Percentiles rank a stretch among this genome's conserved stretches.
These are phyloP conservation scores for Trachelus troglodyta DNA, from an alignment of 2,888 invertebrate species.

Conservation along the genomic window DNA sequence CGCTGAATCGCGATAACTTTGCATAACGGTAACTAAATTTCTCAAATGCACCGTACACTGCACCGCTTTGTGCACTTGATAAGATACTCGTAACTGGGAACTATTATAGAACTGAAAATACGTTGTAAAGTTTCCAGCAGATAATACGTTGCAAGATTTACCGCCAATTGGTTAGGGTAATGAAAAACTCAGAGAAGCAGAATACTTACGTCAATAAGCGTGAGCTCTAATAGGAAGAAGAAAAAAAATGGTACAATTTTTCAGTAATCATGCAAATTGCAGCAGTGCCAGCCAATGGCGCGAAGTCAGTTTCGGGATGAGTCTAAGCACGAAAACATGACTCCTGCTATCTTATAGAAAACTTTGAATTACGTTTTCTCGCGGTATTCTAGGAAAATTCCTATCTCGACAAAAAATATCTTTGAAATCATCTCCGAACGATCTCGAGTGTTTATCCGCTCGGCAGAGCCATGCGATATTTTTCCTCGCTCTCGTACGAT, in stretches of 20 bases:
- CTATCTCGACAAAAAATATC: not conserved
- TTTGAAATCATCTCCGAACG: not conserved
- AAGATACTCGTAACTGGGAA: not conserved
- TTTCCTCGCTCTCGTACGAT: slow-evolving; percentile 22
- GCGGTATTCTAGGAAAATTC: not conserved
- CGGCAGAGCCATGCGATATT: not conserved
- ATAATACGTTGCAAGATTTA: not conserved
- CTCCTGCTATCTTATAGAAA: not conserved
- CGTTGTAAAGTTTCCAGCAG: not conserved
- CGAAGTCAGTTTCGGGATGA: not conserved
- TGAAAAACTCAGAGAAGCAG: not conserved
- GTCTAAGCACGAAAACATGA: not conserved
- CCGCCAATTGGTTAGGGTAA: not conserved
- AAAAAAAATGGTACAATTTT: not conserved
- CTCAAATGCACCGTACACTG: too few relatives aligned
- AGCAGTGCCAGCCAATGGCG: not conserved
- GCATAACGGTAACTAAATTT: too few relatives aligned
- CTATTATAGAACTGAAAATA: not conserved
- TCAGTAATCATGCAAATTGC: not conserved
- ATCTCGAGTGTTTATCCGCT: not conserved
- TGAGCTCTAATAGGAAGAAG: not conserved
- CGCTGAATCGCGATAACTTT: not conserved
- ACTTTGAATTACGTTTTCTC: not conserved
- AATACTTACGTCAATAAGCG: not conserved
- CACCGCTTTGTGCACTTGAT: not conserved